phyloP scores from a whole-genome alignment of 2,888 invertebrate genomes.

The Sphaerophoria taeniata region DNA sequence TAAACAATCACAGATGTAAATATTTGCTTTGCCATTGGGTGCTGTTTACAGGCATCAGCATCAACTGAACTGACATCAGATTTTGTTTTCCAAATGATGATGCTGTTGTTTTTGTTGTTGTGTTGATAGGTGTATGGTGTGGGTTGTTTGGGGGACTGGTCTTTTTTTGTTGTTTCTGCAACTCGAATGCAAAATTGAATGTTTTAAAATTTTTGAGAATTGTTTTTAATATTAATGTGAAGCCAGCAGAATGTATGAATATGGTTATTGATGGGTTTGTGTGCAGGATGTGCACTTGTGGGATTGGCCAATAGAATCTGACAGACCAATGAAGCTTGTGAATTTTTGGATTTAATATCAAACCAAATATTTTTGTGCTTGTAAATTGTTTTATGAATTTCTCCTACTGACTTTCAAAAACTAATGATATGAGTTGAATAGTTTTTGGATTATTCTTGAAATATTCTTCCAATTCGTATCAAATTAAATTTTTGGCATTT shows the following conservation, averaged over 20 bases:
- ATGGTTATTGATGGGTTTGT: conserved; percentile 46
- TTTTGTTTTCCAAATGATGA: conserved; percentile 26
- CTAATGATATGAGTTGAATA: too few relatives aligned
- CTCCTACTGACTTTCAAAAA: too few relatives aligned
- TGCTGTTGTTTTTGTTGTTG: conserved; percentile 42
- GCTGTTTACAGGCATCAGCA: conserved; percentile 60
- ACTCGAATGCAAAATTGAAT: too few relatives aligned
- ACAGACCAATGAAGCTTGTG: not conserved
- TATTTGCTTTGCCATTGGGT: conserved; percentile 68
- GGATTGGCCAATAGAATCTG: conserved; percentile 38
- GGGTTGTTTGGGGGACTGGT: not conserved
- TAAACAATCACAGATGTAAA: conserved; percentile 72
- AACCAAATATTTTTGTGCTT: too few relatives aligned
- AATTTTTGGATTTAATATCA: not conserved
- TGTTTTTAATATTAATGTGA: conserved; percentile 34
- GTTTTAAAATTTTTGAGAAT: conserved; percentile 20
- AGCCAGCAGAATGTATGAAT: conserved; percentile 42
- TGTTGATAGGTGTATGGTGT: not conserved
- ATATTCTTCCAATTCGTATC: too few relatives aligned
- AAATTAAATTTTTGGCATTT: too few relatives aligned
- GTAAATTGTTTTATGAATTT: too few relatives aligned
- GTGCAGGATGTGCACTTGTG: conserved; percentile 40
- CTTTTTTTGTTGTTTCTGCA: too few relatives aligned
- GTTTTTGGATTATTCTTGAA: too few relatives aligned
- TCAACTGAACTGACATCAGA: conserved; percentile 42